Evolutionary conservation across 2,888 invertebrate genomes (phyloP).

Genomic region (Drosophila neonasuta): DNA sequence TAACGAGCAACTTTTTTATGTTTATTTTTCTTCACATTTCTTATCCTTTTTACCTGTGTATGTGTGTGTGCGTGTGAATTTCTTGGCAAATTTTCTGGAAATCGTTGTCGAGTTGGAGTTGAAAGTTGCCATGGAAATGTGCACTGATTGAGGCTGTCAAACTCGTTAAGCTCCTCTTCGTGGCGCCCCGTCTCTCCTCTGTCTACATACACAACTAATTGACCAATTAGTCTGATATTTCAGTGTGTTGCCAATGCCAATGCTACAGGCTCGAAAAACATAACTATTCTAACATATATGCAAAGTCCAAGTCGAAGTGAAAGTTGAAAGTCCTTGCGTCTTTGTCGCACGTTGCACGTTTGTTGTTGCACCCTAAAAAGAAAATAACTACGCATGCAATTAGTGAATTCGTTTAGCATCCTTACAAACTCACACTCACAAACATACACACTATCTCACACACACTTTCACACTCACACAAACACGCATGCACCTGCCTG

Average conservation of each 20-base stretch:
- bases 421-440: constrained; percentile 12
- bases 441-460: constrained; percentile 18
- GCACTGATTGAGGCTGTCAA: constrained; percentile 39
- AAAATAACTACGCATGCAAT: constrained; percentile 48
- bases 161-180: not conserved
- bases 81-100: constrained; percentile 16
- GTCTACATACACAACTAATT: constrained; percentile 19
- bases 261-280: constrained; percentile 25
- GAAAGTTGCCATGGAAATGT: constrained; percentile 47
- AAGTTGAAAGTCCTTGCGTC: constrained; percentile 11
- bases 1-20: constrained; percentile 32
- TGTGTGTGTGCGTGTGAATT: constrained; percentile 8
- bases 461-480: constrained; percentile 3
- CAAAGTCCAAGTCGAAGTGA: not conserved
- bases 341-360: constrained; percentile 29
- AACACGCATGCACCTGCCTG: constrained; percentile 50
- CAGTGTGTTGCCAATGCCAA: constrained; percentile 48
- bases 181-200: not conserved
- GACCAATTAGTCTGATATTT: constrained; percentile 61
- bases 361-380: constrained; percentile 25
- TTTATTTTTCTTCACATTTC: constrained; percentile 2
- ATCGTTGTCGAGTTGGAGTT: not conserved
- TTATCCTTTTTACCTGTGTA: constrained; percentile 3
- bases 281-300: not conserved
- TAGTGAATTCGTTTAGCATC: constrained; percentile 38